Percentiles rank a stretch among this genome's conserved stretches.
Conservation (phyloP, 2,113 vertebrate species). For the Myrmophylax atrothorax region DNA sequence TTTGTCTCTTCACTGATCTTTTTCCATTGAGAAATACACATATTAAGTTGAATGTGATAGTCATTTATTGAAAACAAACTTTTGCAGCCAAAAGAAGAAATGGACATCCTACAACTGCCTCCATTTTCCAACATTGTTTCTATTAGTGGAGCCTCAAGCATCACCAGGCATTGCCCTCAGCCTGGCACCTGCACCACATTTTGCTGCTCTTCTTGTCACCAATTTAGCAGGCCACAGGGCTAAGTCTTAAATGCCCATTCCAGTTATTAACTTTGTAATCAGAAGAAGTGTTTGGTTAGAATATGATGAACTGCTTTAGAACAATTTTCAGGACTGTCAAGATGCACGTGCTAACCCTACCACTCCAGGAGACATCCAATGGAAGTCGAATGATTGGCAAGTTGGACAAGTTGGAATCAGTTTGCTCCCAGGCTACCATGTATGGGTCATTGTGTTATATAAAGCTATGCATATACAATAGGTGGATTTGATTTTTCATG, state of each 20-base stretch:
- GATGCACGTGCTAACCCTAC: background rate
- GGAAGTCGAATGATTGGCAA: background rate
- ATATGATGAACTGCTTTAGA: constrained; percentile 15
- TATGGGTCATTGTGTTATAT: background rate
- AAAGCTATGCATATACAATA: background rate
- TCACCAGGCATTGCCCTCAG: background rate
- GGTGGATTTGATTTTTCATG: background rate
- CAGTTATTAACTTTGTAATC: constrained; percentile 23
- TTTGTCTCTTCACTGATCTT: background rate
- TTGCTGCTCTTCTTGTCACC: background rate
- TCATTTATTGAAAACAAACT: constrained; percentile 1
- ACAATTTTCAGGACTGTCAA: constrained; percentile 27
- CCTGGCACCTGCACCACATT: background rate
- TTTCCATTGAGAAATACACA: background rate
- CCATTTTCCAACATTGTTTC: background rate
- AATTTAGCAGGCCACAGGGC: constrained; percentile 13
- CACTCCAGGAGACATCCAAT: background rate
- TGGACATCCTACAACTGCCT: background rate
- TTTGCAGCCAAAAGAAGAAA: constrained; percentile 24
- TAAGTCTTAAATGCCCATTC: constrained; percentile 37
- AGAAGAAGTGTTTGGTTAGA: background rate
- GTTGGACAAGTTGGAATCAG: background rate
- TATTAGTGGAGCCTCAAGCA: background rate
- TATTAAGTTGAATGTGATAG: background rate
- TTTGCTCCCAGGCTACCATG: background rate